Evolutionary conservation across 2,888 invertebrate species (phyloP), one percentile per base, ranked within the genome.

Genomic region (Epiperipatus broadwayi): DNA sequence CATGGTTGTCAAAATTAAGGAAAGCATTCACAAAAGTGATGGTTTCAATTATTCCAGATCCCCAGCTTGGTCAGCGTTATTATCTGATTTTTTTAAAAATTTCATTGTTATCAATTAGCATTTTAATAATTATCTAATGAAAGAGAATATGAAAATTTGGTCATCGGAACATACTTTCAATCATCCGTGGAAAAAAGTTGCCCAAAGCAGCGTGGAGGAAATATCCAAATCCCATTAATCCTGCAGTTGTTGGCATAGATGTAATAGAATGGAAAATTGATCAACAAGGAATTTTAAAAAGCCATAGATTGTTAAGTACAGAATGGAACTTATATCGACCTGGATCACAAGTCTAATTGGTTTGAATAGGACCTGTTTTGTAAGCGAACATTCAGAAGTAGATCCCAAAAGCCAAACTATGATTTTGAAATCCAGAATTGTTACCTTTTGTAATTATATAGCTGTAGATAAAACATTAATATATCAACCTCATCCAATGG

Each of bases 171-270:
- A n/a, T n/a, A n/a, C n/a, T n/a, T n/a, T n/a, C n/a, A 89, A 87
- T 58, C 91, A 97, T 64, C 83, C 91, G 4, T 97, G 95, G 95
- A 91, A 93, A 60, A 91, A 84, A 5, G 89, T 99, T 40, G 83
- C 87, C 14, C 83, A 87, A n/a, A 59, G 97, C 95, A 51, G 89
- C 91, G 52, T 91, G 87, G 80, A 72, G 89, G 47, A 97, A 97
- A 65, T 97, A 97, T 61, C 97, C 97, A 20, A 97, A 97, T 64
- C 95, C 95, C 14, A 81, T 91, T 72, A 97, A 89, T 58, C 79
- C 89, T 40, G 80, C 84, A 38, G 91, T 99, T 20, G 75, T 85
- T 48, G 93, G 89, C 19, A 83, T 91, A 31, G 97, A 97, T 65
- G 89, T 97, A 4, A 72, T 95, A 10, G 89, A 93, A 55, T 70